These are phyloP conservation scores for Chelonia mydas DNA, from an alignment of 2,797 vertebrate species.

Conservation along the genomic window DNA sequence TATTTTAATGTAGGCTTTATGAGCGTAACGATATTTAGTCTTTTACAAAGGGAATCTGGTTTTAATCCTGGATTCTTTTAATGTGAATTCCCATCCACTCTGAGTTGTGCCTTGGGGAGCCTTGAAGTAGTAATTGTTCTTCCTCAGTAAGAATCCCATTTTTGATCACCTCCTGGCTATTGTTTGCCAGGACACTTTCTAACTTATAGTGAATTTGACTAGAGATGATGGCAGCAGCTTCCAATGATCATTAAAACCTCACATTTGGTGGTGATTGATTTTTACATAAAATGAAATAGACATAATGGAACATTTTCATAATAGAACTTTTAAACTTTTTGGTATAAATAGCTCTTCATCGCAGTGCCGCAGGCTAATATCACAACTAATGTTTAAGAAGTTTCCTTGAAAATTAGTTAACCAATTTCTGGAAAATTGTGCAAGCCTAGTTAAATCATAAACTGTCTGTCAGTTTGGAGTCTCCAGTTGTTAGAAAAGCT, in stretches of 20 bases:
- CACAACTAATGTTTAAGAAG: not conserved
- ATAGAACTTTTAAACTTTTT: not conserved
- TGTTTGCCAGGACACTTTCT: conserved; percentile 18
- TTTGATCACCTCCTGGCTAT: not conserved
- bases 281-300: not conserved
- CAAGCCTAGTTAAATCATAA: conserved; percentile 3
- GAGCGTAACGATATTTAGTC: accelerated
- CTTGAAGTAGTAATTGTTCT: not conserved
- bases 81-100: not conserved
- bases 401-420: not conserved
- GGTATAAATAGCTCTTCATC: not conserved
- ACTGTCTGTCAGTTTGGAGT: not conserved
- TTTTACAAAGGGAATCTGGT: conserved; percentile 13
- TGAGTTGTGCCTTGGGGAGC: accelerated
- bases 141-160: not conserved
- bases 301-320: not conserved
- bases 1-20: not conserved
- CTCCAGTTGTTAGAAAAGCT: not conserved
- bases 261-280: not conserved
- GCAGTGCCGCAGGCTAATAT: conserved; percentile 15
- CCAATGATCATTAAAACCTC: conserved; percentile 17
- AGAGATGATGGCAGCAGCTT: not conserved
- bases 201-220: not conserved
- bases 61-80: conserved; percentile 28
- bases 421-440: not conserved